phyloP scores from a whole-genome alignment of 2,113 vertebrate species.

The Zapus hudsonius region DNA sequence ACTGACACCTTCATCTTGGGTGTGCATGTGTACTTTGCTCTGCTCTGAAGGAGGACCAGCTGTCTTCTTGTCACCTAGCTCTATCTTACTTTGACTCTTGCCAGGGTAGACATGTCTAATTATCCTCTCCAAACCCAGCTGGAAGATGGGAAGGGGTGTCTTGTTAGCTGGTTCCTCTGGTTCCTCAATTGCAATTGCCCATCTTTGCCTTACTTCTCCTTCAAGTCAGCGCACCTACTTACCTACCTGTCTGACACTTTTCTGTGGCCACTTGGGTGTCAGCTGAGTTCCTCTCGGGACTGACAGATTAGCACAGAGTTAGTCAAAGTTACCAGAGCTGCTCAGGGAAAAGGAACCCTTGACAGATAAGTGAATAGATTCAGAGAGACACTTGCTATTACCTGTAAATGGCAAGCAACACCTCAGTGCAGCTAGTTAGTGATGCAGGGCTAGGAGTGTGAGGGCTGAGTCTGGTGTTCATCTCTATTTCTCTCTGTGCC shows the following conservation, averaged over 20 bases:
- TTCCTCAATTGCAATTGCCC: background rate
- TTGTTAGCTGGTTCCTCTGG: background rate
- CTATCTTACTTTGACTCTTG: background rate
- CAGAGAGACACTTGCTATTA: conserved; percentile 28
- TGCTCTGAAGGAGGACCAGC: background rate
- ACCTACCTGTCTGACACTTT: conserved; percentile 46
- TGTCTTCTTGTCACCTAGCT: background rate
- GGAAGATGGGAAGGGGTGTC: background rate
- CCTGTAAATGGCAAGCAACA: conserved; percentile 18
- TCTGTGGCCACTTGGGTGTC: conserved; percentile 7
- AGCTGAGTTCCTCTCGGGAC: background rate
- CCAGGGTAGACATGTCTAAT: background rate
- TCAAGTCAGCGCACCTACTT: conserved; percentile 4
- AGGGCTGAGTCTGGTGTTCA: background rate
- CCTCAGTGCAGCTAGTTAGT: conserved; percentile 20
- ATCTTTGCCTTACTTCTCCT: conserved; percentile 37
- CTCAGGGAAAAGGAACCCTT: background rate
- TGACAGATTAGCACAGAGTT: conserved; percentile 54
- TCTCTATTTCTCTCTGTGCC: background rate
- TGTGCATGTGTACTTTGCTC: background rate
- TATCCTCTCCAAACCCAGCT: background rate
- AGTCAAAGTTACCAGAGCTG: conserved; percentile 46
- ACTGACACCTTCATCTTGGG: background rate
- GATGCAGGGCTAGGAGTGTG: background rate
- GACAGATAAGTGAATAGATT: conserved; percentile 49